phyloP scores from a whole-genome alignment of 2,888 invertebrate species.

The Nesidiocoris tenuis region DNA sequence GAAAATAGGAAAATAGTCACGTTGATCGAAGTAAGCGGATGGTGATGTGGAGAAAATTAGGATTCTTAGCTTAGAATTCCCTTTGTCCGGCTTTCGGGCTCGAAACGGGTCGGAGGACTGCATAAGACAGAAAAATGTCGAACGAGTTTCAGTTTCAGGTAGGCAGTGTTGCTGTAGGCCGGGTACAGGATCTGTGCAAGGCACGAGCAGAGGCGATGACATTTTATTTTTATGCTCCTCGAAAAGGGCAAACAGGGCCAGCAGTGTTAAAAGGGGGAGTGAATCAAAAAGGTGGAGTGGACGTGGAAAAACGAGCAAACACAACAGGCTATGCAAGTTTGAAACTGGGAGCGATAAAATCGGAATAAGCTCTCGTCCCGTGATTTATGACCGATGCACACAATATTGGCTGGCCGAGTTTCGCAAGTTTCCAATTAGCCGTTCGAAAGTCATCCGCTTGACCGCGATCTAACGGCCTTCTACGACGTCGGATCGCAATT shows the following conservation, averaged over 20 bases:
- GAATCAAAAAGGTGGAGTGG: background rate
- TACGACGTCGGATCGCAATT: too few species aligned
- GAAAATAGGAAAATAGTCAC: too few species aligned
- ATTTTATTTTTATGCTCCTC: slow-evolving; percentile 26
- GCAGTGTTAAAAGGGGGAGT: background rate
- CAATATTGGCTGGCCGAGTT: background rate
- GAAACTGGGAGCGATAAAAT: background rate
- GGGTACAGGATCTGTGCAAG: background rate
- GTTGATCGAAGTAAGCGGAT: too few species aligned
- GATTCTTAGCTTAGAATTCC: too few species aligned
- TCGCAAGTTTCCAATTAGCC: background rate
- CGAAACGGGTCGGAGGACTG: too few species aligned
- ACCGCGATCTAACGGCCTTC: background rate
- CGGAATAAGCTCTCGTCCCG: background rate
- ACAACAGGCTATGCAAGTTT: background rate
- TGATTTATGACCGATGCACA: background rate
- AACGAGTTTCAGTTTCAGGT: background rate
- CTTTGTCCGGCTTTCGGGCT: too few species aligned
- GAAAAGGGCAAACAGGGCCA: slow-evolving; percentile 25
- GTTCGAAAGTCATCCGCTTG: background rate
- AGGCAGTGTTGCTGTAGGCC: background rate
- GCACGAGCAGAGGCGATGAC: background rate
- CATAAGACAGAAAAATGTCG: background rate
- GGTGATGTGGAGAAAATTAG: too few species aligned
- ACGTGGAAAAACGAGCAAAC: background rate